phyloP scores from a whole-genome alignment of 2,113 vertebrate species.

The Cynoglossus semilaevis region DNA sequence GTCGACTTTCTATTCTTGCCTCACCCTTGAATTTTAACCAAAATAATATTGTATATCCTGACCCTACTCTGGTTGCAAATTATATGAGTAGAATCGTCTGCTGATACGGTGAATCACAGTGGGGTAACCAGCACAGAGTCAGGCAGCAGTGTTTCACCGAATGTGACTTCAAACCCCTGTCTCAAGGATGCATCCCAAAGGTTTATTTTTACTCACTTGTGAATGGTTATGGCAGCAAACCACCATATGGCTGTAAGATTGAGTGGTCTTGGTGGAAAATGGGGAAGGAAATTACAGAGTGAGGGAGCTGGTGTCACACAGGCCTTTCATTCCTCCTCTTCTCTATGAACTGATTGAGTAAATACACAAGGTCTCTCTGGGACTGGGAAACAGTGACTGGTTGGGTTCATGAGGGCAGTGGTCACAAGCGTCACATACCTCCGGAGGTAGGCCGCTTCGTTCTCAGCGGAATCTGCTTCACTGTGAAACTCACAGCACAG shows the following conservation, averaged over 20 bases:
- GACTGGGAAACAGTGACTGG: slow-evolving; percentile 26
- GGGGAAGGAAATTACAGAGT: slow-evolving; percentile 72
- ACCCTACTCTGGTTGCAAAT: slow-evolving; percentile 62
- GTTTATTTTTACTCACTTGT: slow-evolving; percentile 75
- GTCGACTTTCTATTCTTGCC: slow-evolving; percentile 71
- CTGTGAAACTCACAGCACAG: neutral
- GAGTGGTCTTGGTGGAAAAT: slow-evolving; percentile 76
- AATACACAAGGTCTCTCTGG: slow-evolving; percentile 52
- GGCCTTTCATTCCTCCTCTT: slow-evolving; percentile 63
- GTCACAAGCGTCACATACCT: slow-evolving; percentile 48
- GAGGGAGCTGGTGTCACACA: slow-evolving; percentile 66
- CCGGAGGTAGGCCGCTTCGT: neutral
- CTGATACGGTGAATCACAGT: slow-evolving; percentile 72
- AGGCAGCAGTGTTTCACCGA: slow-evolving; percentile 29
- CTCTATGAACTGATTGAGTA: slow-evolving; percentile 56
- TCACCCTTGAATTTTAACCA: slow-evolving; percentile 62
- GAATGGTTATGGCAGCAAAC: slow-evolving; percentile 73
- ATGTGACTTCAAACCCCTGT: slow-evolving; percentile 56
- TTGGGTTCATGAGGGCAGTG: slow-evolving; percentile 29
- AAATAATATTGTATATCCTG: slow-evolving; percentile 69
- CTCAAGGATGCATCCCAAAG: slow-evolving; percentile 62
- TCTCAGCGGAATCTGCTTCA: neutral
- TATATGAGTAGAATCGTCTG: slow-evolving; percentile 71
- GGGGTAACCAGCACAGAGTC: slow-evolving; percentile 69
- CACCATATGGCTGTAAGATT: slow-evolving; percentile 70